phyloP scores from a whole-genome alignment of 1,140 invertebrate species.

The Piezodorus guildinii region DNA sequence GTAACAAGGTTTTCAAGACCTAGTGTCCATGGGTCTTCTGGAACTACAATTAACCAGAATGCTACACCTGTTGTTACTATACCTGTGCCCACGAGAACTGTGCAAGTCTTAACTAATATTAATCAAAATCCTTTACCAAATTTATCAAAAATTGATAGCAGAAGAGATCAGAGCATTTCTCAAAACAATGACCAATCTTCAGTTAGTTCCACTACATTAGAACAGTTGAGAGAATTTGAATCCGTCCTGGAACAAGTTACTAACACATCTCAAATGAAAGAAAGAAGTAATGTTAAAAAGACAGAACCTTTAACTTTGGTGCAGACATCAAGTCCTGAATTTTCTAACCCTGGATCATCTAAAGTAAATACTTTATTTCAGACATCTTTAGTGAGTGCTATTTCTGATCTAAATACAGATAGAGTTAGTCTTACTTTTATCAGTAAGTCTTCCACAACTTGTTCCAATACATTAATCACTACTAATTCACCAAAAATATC shows the following conservation, averaged over 20 bases:
- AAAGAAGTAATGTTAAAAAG: conserved; percentile 46
- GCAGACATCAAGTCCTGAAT: conserved; percentile 20
- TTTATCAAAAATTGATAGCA: conserved; percentile 37
- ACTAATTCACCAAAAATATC: conserved; percentile 35
- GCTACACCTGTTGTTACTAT: conserved; percentile 34
- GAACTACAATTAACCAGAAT: conserved; percentile 18
- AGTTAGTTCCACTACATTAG: conserved; percentile 49
- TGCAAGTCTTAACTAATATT: conserved; percentile 37
- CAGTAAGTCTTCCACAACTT: conserved; percentile 19
- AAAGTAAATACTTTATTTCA: conserved; percentile 23
- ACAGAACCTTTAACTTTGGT: conserved; percentile 14
- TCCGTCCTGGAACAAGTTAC: conserved; percentile 63
- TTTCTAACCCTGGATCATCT: conserved; percentile 14
- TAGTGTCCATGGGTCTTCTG: conserved; percentile 40
- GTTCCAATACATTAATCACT: conserved; percentile 19
- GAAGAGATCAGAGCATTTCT: conserved; percentile 34
- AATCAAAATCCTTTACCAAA: conserved; percentile 33
- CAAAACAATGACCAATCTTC: conserved; percentile 35
- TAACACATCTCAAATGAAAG: conserved; percentile 40
- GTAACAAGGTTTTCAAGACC: conserved; percentile 39
- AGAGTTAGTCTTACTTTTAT: conserved; percentile 26
- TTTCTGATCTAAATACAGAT: conserved; percentile 25
- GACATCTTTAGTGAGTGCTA: conserved; percentile 22
- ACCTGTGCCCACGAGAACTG: conserved; percentile 28
- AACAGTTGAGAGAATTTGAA: conserved; percentile 69